Base-by-base conservation (phyloP, 2,113 vertebrate genomes). In the Hoplias malabaricus region DNA sequence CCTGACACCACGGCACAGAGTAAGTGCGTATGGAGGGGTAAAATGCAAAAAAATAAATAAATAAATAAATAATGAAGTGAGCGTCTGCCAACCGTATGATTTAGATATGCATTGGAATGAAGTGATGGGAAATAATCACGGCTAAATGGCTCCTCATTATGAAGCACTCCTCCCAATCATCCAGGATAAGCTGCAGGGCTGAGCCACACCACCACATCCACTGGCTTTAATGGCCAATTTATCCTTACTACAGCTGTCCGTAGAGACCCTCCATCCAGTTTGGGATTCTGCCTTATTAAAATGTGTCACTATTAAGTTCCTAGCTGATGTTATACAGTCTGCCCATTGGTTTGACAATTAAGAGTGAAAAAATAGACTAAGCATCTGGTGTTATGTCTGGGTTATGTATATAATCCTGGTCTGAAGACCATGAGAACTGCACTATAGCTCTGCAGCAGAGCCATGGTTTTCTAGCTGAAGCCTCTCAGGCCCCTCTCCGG, bases 141-240 rank as follows among this genome's bases (percentile, higher is more conserved):
- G 50, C 63, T 66, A 77, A 77, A 77, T 69, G 74, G 23, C 40
- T 75, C 56, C 38, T 54, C 73, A 67, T 81, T 43, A 50, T 21
- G 25, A 33, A 42, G 13, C 25, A 50, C 54, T 48, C 62, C 65
- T 80, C 78, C 27, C 40, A 36, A 56, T 69, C 54, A 56, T 59
- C 21, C 48, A 25, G 16, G 34, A 40, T 40, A 54, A 57, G 62
- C 73, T 56, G 31, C 50, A 43, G 63, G 33, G 43, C 31, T 53
- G 68, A 54, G 33, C 31, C 68, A 54, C 23, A 61, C 34, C 34
- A 61, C 36, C 21, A 34, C 48, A 46, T 63, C 67, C 53, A 13
- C 50, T 27, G 42, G 62, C 77, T 72, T 65, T 77, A 67, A 81
- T 54, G 67, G 38, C 61, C 68, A 77, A 59, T 81, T 81, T 72